Evolutionary conservation across 2,888 invertebrate genomes (phyloP).

Genomic region (Ophion obscuratus): DNA sequence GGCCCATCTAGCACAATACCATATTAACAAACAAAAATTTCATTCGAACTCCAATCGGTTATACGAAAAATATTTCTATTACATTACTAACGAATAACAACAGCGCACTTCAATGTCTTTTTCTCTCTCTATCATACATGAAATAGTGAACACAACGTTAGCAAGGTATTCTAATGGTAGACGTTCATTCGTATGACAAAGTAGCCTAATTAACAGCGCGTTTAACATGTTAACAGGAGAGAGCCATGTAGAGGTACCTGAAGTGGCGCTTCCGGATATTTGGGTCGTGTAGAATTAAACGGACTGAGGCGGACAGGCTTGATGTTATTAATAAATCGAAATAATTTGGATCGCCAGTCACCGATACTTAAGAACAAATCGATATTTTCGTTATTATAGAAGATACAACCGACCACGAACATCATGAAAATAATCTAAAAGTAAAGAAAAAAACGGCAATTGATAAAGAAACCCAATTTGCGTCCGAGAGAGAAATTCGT

Average conservation of each 20-base stretch:
- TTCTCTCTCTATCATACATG: constrained; percentile 1
- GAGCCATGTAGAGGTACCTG: constrained; percentile 75
- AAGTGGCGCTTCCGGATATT: constrained; percentile 79
- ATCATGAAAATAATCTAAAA: constrained; percentile 82
- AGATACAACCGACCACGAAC: constrained; percentile 80
- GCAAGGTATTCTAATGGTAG: constrained; percentile 47
- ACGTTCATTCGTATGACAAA: constrained; percentile 49
- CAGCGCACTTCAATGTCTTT: constrained; percentile 16
- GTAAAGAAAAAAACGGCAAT: constrained; percentile 67
- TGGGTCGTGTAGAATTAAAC: constrained; percentile 74
- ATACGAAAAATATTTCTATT: constrained; percentile 6
- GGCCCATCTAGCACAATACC: constrained; percentile 10
- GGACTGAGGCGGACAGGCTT: constrained; percentile 72
- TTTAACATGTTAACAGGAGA: constrained; percentile 49
- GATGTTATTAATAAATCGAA: constrained; percentile 74
- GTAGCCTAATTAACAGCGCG: constrained; percentile 47
- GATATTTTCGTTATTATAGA: constrained; percentile 80
- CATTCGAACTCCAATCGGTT: constrained; percentile 22
- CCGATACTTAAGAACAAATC: constrained; percentile 79
- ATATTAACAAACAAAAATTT: constrained; percentile 4
- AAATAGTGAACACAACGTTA: constrained; percentile 35
- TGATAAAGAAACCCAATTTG: constrained; percentile 52
- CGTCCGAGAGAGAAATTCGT: constrained; percentile 29
- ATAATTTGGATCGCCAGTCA: constrained; percentile 76
- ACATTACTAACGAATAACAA: constrained; percentile 34